Evolutionary conservation across 2,888 invertebrate species (phyloP), one percentile per base, ranked within the genome.

Genomic region (Latheticus oryzae): DNA sequence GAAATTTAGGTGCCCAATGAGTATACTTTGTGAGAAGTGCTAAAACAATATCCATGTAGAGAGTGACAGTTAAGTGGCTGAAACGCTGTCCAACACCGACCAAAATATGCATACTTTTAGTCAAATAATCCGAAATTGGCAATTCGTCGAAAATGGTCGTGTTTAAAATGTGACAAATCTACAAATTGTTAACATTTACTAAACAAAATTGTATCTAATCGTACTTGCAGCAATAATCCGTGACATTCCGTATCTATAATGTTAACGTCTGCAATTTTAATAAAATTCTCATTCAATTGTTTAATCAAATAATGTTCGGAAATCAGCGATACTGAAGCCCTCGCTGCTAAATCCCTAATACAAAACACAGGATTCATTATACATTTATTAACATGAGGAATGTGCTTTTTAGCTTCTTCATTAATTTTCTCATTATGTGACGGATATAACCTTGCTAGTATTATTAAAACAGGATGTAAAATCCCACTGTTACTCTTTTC

Each of bases 371-470:
- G 80, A 76, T 89, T 87, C 32, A 79, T 76, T 1, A 87, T 85
- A 73, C 90, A 91, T 15, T 80, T 72, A 16, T 80, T 80, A 52
- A 91, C 84, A 66, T 81, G 82, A 1, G 87, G 85, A 43, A 91
- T 79, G 75, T 89, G 89, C 56, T 84, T 81, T 13, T 83, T 79
- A 56, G 91, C 78, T 85, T 89, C 74, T 53, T 52, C 40, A 37
- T 87, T 87, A 5, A 85, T 83, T 24, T 87, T 88, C 70, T 93
- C 91, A 38, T 87, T 78, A 1, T 87, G 82, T 0, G 89, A 88
- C 0, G 92, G 90, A 76, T 90, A 90, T 2, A 96, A 81, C 19
- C 93, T 81, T 1, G 88, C 87, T 42, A 96, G 80, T 53, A 96
- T 80, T 69, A 94, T 77, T 61, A 96, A 79, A 32, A 91, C 82